Conservation (phyloP, 1,140 invertebrate species). For the Stegodyphus mimosarum region DNA sequence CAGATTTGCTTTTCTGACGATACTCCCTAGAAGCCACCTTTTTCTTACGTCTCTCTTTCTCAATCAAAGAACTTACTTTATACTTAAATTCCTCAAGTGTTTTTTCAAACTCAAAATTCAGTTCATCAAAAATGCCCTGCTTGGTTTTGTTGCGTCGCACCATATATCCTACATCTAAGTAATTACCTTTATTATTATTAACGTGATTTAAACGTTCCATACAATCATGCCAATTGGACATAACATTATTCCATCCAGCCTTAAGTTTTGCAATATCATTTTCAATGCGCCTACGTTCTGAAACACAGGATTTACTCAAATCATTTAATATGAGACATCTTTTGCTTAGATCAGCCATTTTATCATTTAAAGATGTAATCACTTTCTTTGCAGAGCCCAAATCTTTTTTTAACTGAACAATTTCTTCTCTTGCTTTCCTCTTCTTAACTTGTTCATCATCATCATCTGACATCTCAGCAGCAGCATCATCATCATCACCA, state of each 20-base stretch:
- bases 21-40: slow-evolving; percentile 46
- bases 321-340: slow-evolving; percentile 47
- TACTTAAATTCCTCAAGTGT: slow-evolving; percentile 53
- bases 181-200: slow-evolving; percentile 58
- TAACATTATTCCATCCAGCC: slow-evolving; percentile 37
- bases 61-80: slow-evolving; percentile 35
- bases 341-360: slow-evolving; percentile 46
- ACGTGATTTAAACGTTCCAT: slow-evolving; percentile 57
- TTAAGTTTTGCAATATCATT: slow-evolving; percentile 46
- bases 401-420: slow-evolving; percentile 52
- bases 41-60: slow-evolving; percentile 45
- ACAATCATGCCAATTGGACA: slow-evolving; percentile 53
- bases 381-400: slow-evolving; percentile 32
- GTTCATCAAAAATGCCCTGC: slow-evolving; percentile 54
- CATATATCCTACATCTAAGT: slow-evolving; percentile 59
- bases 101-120: slow-evolving; percentile 59
- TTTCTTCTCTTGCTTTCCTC: slow-evolving; percentile 49
- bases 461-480: slow-evolving; percentile 40
- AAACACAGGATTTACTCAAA: slow-evolving; percentile 52
- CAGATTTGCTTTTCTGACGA: slow-evolving; percentile 33
- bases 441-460: slow-evolving; percentile 56
- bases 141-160: slow-evolving; percentile 55
- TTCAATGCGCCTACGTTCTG: slow-evolving; percentile 47
- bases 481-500: slow-evolving; percentile 52
- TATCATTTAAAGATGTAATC: slow-evolving; percentile 50